These are phyloP conservation scores for Pogona vitticeps DNA, from an alignment of 2,113 vertebrate species.

Conservation along the genomic window DNA sequence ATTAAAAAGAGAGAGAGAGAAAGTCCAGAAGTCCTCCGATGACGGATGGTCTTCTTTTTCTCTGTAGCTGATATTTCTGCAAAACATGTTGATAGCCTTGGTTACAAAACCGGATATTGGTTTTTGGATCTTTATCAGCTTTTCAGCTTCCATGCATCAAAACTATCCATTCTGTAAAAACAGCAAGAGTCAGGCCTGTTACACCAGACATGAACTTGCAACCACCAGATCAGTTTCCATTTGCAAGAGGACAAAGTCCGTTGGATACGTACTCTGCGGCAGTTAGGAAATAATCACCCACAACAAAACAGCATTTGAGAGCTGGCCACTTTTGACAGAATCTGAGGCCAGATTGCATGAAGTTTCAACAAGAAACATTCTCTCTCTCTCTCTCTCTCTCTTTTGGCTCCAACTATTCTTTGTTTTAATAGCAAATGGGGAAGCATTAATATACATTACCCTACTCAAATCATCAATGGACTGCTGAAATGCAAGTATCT, in stretches of 20 bases:
- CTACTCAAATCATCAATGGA: not conserved
- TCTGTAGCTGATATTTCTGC: not conserved
- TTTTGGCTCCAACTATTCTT: not conserved
- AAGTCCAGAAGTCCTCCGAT: fast-evolving
- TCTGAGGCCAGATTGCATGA: conserved; percentile 29
- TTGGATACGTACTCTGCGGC: not conserved
- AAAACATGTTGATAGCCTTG: not conserved
- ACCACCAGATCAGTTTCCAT: conserved; percentile 24
- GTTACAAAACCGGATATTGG: conserved; percentile 28
- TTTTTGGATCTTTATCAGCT: conserved; percentile 12
- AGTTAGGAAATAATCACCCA: conserved; percentile 16
- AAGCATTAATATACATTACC: not conserved
- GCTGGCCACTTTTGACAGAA: not conserved
- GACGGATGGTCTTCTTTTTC: not conserved
- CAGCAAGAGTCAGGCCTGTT: not conserved
- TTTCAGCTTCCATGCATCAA: not conserved
- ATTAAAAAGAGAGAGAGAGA: not conserved
- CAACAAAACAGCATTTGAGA: not conserved
- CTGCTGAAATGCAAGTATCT: not conserved
- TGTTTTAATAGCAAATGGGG: not conserved
- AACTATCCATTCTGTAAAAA: not conserved
- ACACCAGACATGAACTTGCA: not conserved
- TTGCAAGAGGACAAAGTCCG: conserved; percentile 52
- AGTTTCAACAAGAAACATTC: conserved; percentile 14
- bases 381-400: not conserved